These are phyloP conservation scores for Netelia melanura DNA, from an alignment of 2,888 invertebrate species.

Conservation along the genomic window DNA sequence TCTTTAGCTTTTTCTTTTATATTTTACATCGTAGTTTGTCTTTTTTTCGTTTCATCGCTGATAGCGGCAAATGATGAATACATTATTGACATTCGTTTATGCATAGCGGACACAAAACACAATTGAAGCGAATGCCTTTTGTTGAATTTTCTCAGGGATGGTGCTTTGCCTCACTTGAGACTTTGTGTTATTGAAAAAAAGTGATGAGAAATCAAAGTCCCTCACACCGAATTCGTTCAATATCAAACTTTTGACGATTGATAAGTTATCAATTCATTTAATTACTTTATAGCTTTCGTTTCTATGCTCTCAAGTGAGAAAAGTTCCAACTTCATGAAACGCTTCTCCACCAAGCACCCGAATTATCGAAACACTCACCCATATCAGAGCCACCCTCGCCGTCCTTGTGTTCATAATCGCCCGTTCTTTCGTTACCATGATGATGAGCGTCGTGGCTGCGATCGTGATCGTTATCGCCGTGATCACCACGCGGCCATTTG, in stretches of 20 bases:
- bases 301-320: not conserved
- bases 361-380: slow-evolving; percentile 72
- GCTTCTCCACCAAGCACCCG: not conserved
- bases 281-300: not conserved
- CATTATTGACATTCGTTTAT: not conserved
- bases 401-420: slow-evolving; percentile 76
- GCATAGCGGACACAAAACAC: slow-evolving; percentile 82
- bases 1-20: slow-evolving; percentile 32
- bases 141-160: not conserved
- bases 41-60: slow-evolving; percentile 8
- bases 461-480: slow-evolving; percentile 65
- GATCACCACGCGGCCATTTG: slow-evolving; percentile 78
- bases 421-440: slow-evolving; percentile 72
- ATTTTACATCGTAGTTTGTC: slow-evolving; percentile 7
- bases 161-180: not conserved
- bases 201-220: not conserved
- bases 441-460: slow-evolving; percentile 63
- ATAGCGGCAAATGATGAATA: slow-evolving; percentile 21
- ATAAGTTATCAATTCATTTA: too few relatives aligned
- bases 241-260: too few relatives aligned
- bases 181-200: not conserved
- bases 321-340: not conserved
- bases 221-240: not conserved
- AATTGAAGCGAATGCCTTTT: slow-evolving; percentile 68
- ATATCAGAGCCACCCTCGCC: slow-evolving; percentile 76